A percentile compares a stretch with the other conserved stretches of the same genome.
Evolutionary conservation across 2,113 vertebrate genomes (phyloP).

Genomic region (Aspiorhynchus laticeps): DNA sequence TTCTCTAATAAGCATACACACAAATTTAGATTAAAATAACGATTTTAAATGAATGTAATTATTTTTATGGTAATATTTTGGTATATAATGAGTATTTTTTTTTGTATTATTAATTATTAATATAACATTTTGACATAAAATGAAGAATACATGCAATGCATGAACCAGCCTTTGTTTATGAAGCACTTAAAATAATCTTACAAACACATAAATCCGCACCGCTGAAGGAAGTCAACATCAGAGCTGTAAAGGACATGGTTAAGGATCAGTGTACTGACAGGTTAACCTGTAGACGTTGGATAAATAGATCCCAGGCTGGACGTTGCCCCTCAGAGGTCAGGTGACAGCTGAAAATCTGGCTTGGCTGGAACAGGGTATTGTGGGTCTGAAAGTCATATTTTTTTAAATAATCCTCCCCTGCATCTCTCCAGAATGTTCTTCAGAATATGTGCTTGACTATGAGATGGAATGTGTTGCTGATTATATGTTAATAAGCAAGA

Average conservation of each 20-base stretch:
- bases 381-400: constrained; percentile 1
- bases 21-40: not conserved
- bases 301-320: constrained; percentile 26
- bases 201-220: not conserved
- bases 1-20: not conserved
- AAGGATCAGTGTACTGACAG: constrained; percentile 21
- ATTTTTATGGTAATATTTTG: not conserved
- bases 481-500: constrained; percentile 21
- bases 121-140: no score
- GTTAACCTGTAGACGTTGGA: constrained; percentile 30
- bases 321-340: not conserved
- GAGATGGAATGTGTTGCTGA: constrained; percentile 32
- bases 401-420: not conserved
- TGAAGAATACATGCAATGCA: not conserved
- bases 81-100: not conserved
- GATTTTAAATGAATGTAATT: not conserved
- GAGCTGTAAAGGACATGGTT: constrained; percentile 13
- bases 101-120: not conserved
- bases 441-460: not conserved
- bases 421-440: constrained; percentile 11
- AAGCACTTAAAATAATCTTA: not conserved
- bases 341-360: constrained; percentile 27
- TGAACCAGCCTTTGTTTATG: not conserved
- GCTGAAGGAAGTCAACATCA: constrained; percentile 7
- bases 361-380: not conserved